These are phyloP conservation scores for Tokudaia tokunoshimensis DNA, from an alignment of 2,797 vertebrate species.

Conservation along the genomic window DNA sequence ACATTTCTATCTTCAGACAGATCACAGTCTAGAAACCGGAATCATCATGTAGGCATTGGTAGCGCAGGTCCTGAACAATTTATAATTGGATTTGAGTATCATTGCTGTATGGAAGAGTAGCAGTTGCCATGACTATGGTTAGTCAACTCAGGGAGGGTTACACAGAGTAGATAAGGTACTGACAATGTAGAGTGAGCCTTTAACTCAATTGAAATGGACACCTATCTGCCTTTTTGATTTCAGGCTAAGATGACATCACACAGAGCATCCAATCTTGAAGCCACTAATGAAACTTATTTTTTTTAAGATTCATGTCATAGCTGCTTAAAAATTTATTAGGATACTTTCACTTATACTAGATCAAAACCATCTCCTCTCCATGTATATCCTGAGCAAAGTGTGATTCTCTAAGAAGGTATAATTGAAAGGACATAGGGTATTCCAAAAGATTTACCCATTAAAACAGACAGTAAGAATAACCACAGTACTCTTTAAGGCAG, in stretches of 20 bases:
- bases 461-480: background rate
- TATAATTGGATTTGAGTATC: background rate
- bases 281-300: background rate
- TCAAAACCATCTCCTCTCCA: background rate
- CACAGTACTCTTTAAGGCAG: background rate
- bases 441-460: background rate
- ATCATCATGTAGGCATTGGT: background rate
- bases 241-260: background rate
- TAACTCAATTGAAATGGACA: background rate
- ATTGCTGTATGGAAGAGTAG: background rate
- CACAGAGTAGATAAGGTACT: background rate
- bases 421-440: background rate
- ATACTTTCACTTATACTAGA: background rate
- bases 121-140: accelerated
- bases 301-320: background rate
- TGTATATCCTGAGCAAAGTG: background rate
- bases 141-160: background rate
- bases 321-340: background rate
- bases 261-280: background rate
- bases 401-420: background rate
- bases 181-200: background rate
- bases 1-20: background rate
- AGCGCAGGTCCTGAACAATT: background rate
- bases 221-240: background rate
- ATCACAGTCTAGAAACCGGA: background rate